These are phyloP conservation scores for Eupsilia transversa DNA, from an alignment of 2,888 invertebrate species.

Conservation along the genomic window DNA sequence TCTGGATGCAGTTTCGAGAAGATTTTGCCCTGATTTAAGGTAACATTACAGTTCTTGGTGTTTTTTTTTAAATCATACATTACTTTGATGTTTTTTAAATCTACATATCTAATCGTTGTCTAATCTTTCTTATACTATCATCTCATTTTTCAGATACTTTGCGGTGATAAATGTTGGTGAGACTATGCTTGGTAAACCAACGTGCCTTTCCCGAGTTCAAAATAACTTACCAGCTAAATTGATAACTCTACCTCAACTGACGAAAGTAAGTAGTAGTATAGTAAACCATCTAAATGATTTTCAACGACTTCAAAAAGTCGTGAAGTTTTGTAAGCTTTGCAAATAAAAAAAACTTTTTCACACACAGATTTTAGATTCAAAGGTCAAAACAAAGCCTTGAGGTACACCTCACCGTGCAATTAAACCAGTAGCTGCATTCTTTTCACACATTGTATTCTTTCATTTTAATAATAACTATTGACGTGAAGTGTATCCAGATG, in stretches of 20 bases:
- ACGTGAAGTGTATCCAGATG: too few relatives aligned
- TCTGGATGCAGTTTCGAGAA: conserved; percentile 69
- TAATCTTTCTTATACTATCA: background rate
- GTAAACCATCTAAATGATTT: background rate
- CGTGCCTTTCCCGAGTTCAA: conserved; percentile 57
- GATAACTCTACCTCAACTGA: conserved; percentile 36
- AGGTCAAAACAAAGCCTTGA: background rate
- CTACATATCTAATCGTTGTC: too few relatives aligned
- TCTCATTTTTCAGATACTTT: conserved; percentile 37
- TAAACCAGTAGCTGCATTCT: background rate
- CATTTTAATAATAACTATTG: background rate
- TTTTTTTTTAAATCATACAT: background rate
- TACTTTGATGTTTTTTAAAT: background rate
- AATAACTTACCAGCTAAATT: conserved; percentile 64
- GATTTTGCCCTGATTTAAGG: conserved; percentile 69
- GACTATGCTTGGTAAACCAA: conserved; percentile 53
- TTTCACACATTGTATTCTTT: background rate
- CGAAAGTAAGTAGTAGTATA: conserved; percentile 42
- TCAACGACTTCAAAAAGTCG: background rate
- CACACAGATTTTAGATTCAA: background rate
- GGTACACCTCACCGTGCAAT: too few relatives aligned
- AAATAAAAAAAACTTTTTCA: background rate
- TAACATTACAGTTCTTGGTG: background rate
- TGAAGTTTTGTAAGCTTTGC: background rate
- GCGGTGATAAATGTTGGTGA: conserved; percentile 44